Percentiles rank a stretch among this genome's conserved stretches.
Conservation (phyloP, 2,113 vertebrate genomes). For the Ursus arctos region DNA sequence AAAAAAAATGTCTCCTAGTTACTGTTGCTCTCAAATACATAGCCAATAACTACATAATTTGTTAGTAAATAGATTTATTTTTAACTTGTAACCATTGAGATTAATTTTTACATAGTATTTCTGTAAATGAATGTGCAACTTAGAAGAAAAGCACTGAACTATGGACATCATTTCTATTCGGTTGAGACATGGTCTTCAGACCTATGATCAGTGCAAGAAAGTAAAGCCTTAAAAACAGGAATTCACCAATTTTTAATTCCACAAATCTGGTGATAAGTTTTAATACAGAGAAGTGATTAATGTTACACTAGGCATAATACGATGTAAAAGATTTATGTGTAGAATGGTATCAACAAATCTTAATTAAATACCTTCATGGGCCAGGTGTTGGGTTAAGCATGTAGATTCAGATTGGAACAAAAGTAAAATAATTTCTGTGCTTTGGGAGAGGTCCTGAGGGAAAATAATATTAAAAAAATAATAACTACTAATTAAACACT, state of each 20-base stretch:
- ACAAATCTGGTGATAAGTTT: background rate
- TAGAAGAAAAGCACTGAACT: background rate
- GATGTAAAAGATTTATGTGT: background rate
- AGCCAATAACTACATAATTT: background rate
- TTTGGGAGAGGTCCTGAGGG: background rate
- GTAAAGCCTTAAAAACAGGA: background rate
- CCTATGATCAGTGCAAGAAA: background rate
- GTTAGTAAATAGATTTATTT: background rate
- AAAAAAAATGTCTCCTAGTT: background rate
- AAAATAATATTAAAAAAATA: background rate
- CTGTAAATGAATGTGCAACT: background rate
- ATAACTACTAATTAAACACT: background rate
- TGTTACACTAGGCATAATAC: background rate
- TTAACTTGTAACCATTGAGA: background rate
- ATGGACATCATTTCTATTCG: background rate
- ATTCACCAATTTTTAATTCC: background rate
- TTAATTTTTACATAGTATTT: background rate
- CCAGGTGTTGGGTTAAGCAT: background rate
- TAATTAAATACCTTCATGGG: background rate
- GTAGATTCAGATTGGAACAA: background rate
- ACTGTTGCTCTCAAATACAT: background rate
- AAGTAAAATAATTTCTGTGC: background rate
- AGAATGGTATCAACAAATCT: background rate
- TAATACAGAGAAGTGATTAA: background rate
- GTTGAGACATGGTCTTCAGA: background rate